Evolutionary conservation across 2,888 invertebrate genomes (phyloP).

Genomic region (Drosophila engyochracea): DNA sequence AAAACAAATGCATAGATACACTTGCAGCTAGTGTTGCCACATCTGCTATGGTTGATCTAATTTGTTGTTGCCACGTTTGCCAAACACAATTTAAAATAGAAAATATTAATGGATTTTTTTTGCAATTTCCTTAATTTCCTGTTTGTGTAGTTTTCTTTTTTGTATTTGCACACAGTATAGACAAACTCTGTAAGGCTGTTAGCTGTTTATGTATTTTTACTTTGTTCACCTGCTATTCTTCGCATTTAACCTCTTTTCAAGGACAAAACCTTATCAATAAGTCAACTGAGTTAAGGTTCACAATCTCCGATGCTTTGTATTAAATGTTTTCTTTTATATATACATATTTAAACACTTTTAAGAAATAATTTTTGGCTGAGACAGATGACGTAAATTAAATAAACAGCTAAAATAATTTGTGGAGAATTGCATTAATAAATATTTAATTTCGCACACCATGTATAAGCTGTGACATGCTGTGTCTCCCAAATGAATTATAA

Average conservation of each 20-base stretch:
- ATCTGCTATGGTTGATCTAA: slow-evolving; percentile 34
- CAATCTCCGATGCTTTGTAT: not conserved
- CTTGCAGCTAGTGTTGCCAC: slow-evolving; percentile 14
- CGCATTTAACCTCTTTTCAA: not conserved
- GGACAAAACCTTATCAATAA: not conserved
- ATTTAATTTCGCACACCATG: slow-evolving; percentile 25
- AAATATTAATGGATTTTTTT: slow-evolving; percentile 38
- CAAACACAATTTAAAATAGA: slow-evolving; percentile 10
- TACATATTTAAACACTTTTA: not conserved
- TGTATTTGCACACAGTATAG: not conserved
- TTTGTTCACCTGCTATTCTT: slow-evolving; percentile 4
- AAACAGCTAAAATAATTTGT: slow-evolving; percentile 34
- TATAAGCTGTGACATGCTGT: slow-evolving; percentile 2
- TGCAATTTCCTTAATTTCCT: slow-evolving; percentile 44
- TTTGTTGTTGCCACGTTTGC: slow-evolving; percentile 36
- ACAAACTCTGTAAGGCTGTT: slow-evolving; percentile 7
- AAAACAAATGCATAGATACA: not conserved
- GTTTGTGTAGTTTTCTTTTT: slow-evolving; percentile 1
- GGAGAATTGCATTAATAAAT: slow-evolving; percentile 48
- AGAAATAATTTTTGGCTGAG: too few species aligned
- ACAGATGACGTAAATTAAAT: slow-evolving; percentile 22
- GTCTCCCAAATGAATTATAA: slow-evolving; percentile 14
- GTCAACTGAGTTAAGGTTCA: slow-evolving; percentile 3
- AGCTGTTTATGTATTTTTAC: not conserved
- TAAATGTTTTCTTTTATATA: not conserved